These are phyloP conservation scores for Melanotaenia trifasciata DNA, from an alignment of 2,797 vertebrate species.

Conservation along the genomic window DNA sequence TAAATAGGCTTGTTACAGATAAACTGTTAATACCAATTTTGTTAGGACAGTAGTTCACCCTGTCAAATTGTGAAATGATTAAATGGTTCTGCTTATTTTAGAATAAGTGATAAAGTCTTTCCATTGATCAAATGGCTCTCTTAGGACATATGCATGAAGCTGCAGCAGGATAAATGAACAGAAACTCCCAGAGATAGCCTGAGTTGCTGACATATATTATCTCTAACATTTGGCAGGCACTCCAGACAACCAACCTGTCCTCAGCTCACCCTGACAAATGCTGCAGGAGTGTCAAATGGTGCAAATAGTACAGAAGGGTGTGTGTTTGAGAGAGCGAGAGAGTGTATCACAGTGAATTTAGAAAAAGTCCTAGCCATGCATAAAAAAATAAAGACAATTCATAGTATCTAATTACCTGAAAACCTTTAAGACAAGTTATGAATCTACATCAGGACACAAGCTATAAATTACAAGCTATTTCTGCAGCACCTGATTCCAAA, in stretches of 20 bases:
- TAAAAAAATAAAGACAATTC: slow-evolving; percentile 30
- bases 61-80: slow-evolving; percentile 37
- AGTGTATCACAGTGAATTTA: slow-evolving; percentile 8
- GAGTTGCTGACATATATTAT: slow-evolving; percentile 61
- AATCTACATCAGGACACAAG: slow-evolving; percentile 5
- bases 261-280: slow-evolving; percentile 65
- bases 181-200: slow-evolving; percentile 61
- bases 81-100: slow-evolving; percentile 52
- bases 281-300: slow-evolving; percentile 60
- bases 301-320: slow-evolving; percentile 18
- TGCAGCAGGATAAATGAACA: slow-evolving; percentile 58
- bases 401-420: slow-evolving; percentile 34
- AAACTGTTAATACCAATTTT: slow-evolving; percentile 12
- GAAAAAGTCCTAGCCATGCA: slow-evolving; percentile 12
- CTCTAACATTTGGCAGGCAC: slow-evolving; percentile 67
- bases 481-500: slow-evolving; percentile 27
- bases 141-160: slow-evolving; percentile 62
- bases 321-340: background rate
- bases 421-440: slow-evolving; percentile 25
- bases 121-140: slow-evolving; percentile 51
- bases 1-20: background rate
- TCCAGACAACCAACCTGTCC: slow-evolving; percentile 56
- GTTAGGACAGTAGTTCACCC: slow-evolving; percentile 25
- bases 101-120: slow-evolving; percentile 34
- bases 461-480: slow-evolving; percentile 24